Evolutionary conservation across 2,797 vertebrate species (phyloP).

Genomic region (Eidolon dupreanum): DNA sequence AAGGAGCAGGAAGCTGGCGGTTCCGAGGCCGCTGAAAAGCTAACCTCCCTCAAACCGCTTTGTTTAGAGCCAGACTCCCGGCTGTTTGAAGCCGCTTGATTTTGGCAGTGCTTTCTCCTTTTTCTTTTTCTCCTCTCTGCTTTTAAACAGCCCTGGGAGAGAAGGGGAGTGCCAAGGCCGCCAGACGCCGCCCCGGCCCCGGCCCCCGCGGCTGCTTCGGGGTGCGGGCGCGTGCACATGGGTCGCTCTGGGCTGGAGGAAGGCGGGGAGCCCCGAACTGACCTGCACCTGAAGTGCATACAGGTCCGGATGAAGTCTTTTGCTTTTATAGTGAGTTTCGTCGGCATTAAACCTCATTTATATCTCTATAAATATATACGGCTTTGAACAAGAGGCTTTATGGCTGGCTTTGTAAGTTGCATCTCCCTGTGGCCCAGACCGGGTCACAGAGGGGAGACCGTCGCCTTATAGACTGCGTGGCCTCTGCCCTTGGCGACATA

Average conservation of each 20-base stretch:
- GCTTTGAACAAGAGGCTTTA: slow-evolving; percentile 72
- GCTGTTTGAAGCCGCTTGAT: slow-evolving; percentile 51
- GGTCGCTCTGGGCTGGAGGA: background rate
- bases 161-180: background rate
- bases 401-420: slow-evolving; percentile 66
- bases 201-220: too few species aligned
- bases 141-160: background rate
- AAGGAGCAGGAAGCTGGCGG: background rate
- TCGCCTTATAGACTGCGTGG: background rate
- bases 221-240: background rate
- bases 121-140: background rate
- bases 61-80: slow-evolving; percentile 59
- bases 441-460: background rate
- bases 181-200: background rate
- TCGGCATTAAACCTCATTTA: slow-evolving; percentile 79
- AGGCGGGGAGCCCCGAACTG: background rate
- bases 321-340: slow-evolving; percentile 76
- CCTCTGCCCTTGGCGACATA: slow-evolving; percentile 9
- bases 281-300: slow-evolving; percentile 49
- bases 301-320: slow-evolving; percentile 73
- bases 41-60: slow-evolving; percentile 56
- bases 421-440: slow-evolving; percentile 20
- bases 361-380: slow-evolving; percentile 80
- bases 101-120: slow-evolving; percentile 39
- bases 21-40: slow-evolving; percentile 13